Base-by-base conservation (phyloP, 2,797 vertebrate species). In the Sebastolobus altivelis region DNA sequence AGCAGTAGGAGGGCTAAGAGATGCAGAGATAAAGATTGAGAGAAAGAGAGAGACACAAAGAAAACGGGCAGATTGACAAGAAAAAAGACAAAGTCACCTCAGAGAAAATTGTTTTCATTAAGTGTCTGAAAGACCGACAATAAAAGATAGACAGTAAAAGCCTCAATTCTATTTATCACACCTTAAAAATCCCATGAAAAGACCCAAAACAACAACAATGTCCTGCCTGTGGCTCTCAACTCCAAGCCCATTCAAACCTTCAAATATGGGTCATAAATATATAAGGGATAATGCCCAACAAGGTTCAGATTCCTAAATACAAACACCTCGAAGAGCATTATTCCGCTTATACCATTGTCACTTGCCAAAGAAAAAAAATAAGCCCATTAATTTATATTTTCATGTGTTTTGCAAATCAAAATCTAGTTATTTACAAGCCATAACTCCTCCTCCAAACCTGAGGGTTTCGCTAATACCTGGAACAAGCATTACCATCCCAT, bases 31-130 rank as follows among this genome's bases (percentile, higher is more conserved):
- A 72, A 61, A 75, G 20, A 61, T 0, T 5, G 43, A 61, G 52
- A 74, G 9, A 77, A 37, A 68, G 25, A 25, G 25, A 25, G 25
- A 25, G 25, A 20, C 43, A 81, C 8, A 77, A 35, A 77, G 56
- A 56, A 52, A 75, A 55, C 22, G 65, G n/a, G 10, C 14, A 52
- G 68, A 77, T 12, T 35, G 73, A 77, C 27, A 31, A 38, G 4
- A 72, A 66, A 62, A 60, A 37, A 69, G 38, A 49, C 65, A 76
- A 74, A 74, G 52, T 67, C 16, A 62, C 5, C 71, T 65, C 22
- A 20, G 27, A 79, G 22, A 18, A 67, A 84, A 81, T 6, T 6
- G 37, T 67, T 74, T 74, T 59, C 33, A 29, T 52, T 56, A 66
- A 16, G 20, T 40, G 46, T 72, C 22, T 33, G 22, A 27, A 58